Base-by-base conservation (phyloP, 2,797 vertebrate species). In the Aldrovandia affinis region DNA sequence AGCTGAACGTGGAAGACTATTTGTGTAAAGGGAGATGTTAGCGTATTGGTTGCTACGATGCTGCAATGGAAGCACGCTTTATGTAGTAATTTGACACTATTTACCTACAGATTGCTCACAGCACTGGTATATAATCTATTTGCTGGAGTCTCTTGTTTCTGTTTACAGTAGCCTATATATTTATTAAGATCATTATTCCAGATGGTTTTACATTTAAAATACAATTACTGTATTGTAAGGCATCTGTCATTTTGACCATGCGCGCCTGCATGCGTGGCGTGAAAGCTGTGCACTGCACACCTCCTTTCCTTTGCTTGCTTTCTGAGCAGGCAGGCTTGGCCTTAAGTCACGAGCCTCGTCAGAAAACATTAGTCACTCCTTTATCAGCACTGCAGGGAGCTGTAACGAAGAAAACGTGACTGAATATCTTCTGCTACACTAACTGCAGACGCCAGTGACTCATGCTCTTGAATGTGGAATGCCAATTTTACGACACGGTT, bases 311-410 rank as follows among this genome's bases (percentile, higher is more conserved):
- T 68, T 8, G 59, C 84, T 86, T 85, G 78, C 68, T 86, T 8
- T 0, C 54, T 54, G 47, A 75, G 84, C 88, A 86, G 83, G 75
- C 89, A 86, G 91, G 88, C 86, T 63, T 9, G 88, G 91, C 89
- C 89, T 88, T 91, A 94, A 93, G 93, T 94, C 94, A 94, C 92
- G 92, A 85, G 70, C 33, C 57, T 86, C 90, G 88, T 89, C 88
- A 36, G 88, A 84, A 81, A 85, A 80, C 84, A 84, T 91, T 91
- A 90, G 91, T 92, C 87, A 88, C 14, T 65, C 50, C 82, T 80
- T 75, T 78, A 79, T 86, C 79, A 70, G 80, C 88, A 81, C 89
- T 85, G 86, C 89, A 30, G 87, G 89, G 88, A 87, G 88, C 42
- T 44, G n/a, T 42, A 83, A 88, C 88, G 85, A 86, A 50, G 68